phyloP scores from a whole-genome alignment of 1,140 invertebrate genomes.

The Diabrotica undecimpunctata region DNA sequence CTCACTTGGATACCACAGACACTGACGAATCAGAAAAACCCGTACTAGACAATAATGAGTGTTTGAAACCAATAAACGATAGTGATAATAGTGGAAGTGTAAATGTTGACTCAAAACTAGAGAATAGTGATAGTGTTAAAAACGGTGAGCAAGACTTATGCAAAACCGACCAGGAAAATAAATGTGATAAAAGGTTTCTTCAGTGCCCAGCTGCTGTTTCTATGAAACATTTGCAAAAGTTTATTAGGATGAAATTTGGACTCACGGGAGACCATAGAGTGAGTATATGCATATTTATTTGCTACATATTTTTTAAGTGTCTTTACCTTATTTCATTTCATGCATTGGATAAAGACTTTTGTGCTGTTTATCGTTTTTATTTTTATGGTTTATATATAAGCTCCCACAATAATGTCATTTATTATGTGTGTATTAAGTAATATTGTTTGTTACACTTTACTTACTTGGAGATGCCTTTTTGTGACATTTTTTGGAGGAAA shows the following conservation, averaged over 20 bases:
- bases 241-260: slow-evolving; percentile 66
- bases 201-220: slow-evolving; percentile 69
- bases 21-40: slow-evolving; percentile 12
- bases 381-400: no score
- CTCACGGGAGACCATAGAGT: slow-evolving; percentile 54
- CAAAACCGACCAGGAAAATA: slow-evolving; percentile 6
- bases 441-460: no score
- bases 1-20: slow-evolving; percentile 39
- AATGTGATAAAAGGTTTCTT: slow-evolving; percentile 53
- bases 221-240: slow-evolving; percentile 68
- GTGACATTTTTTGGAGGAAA: no score
- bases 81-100: slow-evolving; percentile 3
- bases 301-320: not conserved
- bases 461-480: no score
- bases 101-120: slow-evolving; percentile 6
- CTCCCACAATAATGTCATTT: no score
- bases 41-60: not conserved
- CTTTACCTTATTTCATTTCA: no score
- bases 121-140: slow-evolving; percentile 19
- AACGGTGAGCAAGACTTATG: slow-evolving; percentile 19
- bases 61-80: slow-evolving; percentile 1
- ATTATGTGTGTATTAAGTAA: no score
- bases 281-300: slow-evolving; percentile 21
- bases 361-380: no score
- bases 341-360: no score